Percentiles rank a stretch among this genome's conserved stretches.
These are phyloP conservation scores for Hycleus cichorii DNA, from an alignment of 1,140 invertebrate genomes.

Conservation along the genomic window DNA sequence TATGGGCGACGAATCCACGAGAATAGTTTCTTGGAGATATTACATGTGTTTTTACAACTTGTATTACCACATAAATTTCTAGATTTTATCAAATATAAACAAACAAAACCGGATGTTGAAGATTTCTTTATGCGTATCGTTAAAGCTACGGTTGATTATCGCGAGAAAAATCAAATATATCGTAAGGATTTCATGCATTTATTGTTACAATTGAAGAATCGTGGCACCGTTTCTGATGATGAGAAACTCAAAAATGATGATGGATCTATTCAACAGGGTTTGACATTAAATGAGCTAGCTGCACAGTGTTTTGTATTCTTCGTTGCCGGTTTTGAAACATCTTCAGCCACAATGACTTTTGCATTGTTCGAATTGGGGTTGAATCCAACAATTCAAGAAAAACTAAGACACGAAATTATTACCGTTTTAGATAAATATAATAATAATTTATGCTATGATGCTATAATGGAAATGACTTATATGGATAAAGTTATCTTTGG, in stretches of 20 bases:
- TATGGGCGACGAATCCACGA: constrained; percentile 28
- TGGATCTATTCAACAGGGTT: background rate
- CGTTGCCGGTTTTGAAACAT: constrained; percentile 47
- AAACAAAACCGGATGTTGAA: constrained; percentile 1
- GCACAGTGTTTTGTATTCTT: constrained; percentile 26
- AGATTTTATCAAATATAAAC: constrained; percentile 3
- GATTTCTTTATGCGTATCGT: constrained; percentile 43
- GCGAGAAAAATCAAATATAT: constrained; percentile 39
- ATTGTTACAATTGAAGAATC: constrained; percentile 42
- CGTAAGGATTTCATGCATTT: constrained; percentile 48
- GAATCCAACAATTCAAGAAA: constrained; percentile 44
- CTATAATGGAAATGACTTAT: constrained; percentile 48
- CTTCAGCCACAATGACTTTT: constrained; percentile 43
- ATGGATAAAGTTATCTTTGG: constrained; percentile 39
- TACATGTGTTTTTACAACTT: background rate
- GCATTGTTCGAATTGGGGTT: constrained; percentile 43
- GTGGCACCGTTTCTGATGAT: constrained; percentile 3
- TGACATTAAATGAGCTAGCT: constrained; percentile 18
- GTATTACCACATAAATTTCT: background rate
- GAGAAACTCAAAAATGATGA: constrained; percentile 1
- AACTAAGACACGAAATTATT: constrained; percentile 43
- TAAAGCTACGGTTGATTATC: constrained; percentile 41
- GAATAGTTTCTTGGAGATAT: background rate
- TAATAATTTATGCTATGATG: constrained; percentile 48
- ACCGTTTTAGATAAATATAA: constrained; percentile 41